Base-by-base conservation (phyloP, 1,140 invertebrate genomes). In the Lerema accius region DNA sequence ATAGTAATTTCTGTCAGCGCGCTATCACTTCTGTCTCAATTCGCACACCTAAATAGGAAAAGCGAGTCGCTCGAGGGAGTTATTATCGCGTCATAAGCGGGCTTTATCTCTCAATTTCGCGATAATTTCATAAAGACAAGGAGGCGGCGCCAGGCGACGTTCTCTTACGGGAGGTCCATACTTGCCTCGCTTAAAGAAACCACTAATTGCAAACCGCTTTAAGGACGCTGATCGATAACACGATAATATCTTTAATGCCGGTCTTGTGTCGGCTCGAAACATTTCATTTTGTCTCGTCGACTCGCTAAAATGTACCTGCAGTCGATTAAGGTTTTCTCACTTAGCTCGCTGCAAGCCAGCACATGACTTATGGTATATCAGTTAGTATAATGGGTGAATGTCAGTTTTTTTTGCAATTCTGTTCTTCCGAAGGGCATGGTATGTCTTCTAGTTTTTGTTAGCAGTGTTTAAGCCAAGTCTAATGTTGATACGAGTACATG, bases 91-190 rank as follows among this genome's bases (percentile, higher is more conserved):
- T 85, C 84, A 78, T 67, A 73, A 73, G 71, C 65, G 50, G 68
- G 64, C 67, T 78, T 82, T 87, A 84, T 85, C 79, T 82, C 82
- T 87, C 80, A 87, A 87, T 85, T 83, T 78, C 78, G 76, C 80
- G 82, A 84, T 87, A 82, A 84, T 83, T 87, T 84, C 77, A 84
- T 84, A 81, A 84, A 85, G 70, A 69, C 72, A 70, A 71, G 76
- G 55, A 76, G 76, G 73, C 78, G 76, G 76, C 77, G 71, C 69
- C 71, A 70, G 16, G 49, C 51, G 42, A 15, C 51, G 61, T 65
- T 61, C 65, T 63, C 65, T 68, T 69, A 69, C 76, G 86, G 79
- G 79, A 84, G 86, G 86, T 86, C 86, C 63, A 69, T 70, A 71
- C 74, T 75, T 65, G 73, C 71, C 32, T 75, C 75, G 76, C 68